A percentile compares a stretch with the other conserved stretches of the same genome.
These are phyloP conservation scores for Leuctra nigra DNA, from an alignment of 2,888 invertebrate genomes.

Conservation along the genomic window DNA sequence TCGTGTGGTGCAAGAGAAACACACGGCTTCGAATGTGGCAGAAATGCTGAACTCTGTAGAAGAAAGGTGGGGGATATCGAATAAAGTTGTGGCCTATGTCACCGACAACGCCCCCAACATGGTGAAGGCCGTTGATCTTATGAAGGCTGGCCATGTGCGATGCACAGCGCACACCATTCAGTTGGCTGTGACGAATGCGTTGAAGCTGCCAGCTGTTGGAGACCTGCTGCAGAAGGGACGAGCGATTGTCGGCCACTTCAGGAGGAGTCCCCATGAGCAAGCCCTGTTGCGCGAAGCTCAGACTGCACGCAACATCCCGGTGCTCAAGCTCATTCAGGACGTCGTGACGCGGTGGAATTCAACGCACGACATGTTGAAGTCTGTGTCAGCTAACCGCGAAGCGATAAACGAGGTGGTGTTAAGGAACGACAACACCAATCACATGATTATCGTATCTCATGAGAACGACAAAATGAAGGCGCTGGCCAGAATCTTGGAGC, in stretches of 20 bases:
- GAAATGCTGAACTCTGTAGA: no score
- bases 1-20: no score
- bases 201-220: neutral
- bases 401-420: neutral
- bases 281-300: neutral
- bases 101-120: no score
- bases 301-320: neutral
- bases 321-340: neutral
- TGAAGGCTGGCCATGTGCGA: no score
- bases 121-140: no score
- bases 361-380: neutral
- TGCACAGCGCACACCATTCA: neutral
- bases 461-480: no score
- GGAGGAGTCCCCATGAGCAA: neutral
- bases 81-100: no score
- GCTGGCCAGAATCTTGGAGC: no score
- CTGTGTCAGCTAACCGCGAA: neutral
- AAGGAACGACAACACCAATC: neutral
- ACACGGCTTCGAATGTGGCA: no score
- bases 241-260: neutral
- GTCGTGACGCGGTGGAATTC: no score
- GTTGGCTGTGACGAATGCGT: neutral
- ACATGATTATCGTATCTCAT: neutral
- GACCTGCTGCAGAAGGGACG: neutral
- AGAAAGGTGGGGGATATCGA: no score